Evolutionary conservation across 2,888 invertebrate species (phyloP).

Genomic region (Ypsolopha sequella): DNA sequence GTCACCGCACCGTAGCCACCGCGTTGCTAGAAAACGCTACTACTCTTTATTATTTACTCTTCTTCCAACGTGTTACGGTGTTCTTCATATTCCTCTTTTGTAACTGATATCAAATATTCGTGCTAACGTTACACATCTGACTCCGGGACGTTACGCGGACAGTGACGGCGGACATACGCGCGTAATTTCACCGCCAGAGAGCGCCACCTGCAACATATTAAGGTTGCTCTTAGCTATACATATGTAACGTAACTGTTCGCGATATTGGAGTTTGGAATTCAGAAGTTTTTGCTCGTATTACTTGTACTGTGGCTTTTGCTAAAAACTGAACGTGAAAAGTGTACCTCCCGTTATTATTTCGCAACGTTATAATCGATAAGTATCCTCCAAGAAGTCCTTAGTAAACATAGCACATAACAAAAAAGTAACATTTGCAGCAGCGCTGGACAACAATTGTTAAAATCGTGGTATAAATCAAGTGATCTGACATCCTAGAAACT

Average conservation of each 20-base stretch:
- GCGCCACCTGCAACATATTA: not conserved
- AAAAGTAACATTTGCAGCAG: too few species aligned
- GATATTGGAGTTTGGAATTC: not conserved
- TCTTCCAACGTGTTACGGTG: too few species aligned
- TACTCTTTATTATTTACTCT: too few species aligned
- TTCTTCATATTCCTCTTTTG: not conserved
- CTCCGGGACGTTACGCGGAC: constrained; percentile 2
- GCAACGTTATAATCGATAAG: too few species aligned
- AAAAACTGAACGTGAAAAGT: not conserved
- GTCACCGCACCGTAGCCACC: too few species aligned
- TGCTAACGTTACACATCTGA: not conserved
- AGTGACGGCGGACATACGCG: constrained; percentile 15
- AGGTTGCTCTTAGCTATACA: not conserved
- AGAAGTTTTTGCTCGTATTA: not conserved
- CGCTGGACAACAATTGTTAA: too few species aligned
- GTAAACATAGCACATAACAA: too few species aligned
- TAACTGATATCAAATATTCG: not conserved
- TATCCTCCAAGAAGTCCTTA: too few species aligned
- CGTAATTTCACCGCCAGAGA: constrained; percentile 31
- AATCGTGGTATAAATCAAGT: too few species aligned
- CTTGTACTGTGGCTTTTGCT: not conserved
- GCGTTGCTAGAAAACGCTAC: too few species aligned
- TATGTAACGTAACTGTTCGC: not conserved
- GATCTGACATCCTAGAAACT: too few species aligned
- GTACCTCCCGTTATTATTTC: too few species aligned